Base-by-base conservation (phyloP, 92 coral and sea anemone genomes). In the Phymanthus crucifer region DNA sequence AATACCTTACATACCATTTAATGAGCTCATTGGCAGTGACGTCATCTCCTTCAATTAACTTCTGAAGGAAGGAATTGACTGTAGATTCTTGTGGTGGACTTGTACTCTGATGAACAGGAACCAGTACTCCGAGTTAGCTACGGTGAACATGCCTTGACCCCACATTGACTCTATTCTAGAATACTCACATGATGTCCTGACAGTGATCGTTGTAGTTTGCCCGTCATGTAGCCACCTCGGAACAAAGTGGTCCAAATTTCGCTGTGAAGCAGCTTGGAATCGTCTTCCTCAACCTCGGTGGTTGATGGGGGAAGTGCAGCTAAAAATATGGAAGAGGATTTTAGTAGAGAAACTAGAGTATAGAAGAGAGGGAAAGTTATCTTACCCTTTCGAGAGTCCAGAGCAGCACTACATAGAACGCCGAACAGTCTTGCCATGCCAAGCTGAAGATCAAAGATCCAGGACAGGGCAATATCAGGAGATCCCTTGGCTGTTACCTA, bases 341-440 rank as follows among this genome's bases (percentile, higher is more conserved):
- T 13, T 70, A 19, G 35, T 70, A 10, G 48, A 43, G 0, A 43
- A 43, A 43, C n/a, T n/a, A n/a, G n/a, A n/a, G n/a, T n/a, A n/a
- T n/a, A n/a, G n/a, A n/a, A n/a, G n/a, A n/a, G n/a, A n/a, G n/a
- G n/a, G n/a, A n/a, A n/a, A n/a, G n/a, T n/a, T n/a, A n/a, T n/a
- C n/a, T n/a, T 78, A 92, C 97, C 89, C 90, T 92, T 92, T 70
- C 91, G 84, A 11, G 85, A 87, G 58, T 92, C 97, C 90, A 95
- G 78, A 11, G 97, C 92, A 3, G 99, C 91, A 81, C 99, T 95
- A 50, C 99, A 95, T 24, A 93, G 85, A 73, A 89, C 89, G 37
- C 99, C 99, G 87, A 95, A 95, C 75, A 95, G 75, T 34, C 97
- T 94, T 37, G 99, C 99, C 92, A 95, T 91, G 56, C 99, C 99